Evolutionary conservation across 2,797 vertebrate species (phyloP).

Genomic region (Uromys caudimaculatus): DNA sequence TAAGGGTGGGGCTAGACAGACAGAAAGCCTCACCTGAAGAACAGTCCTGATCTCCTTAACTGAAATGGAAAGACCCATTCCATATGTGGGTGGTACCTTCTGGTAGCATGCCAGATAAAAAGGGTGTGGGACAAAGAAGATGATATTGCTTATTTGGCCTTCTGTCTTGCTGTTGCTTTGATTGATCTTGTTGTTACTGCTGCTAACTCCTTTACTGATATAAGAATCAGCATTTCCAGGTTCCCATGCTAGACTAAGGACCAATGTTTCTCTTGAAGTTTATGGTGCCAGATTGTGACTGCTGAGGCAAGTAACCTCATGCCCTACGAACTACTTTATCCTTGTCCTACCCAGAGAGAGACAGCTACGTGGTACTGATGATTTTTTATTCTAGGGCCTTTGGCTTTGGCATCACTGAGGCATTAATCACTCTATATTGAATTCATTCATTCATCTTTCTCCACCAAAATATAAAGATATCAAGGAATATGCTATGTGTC

Average conservation of each 20-base stretch:
- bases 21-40: neutral
- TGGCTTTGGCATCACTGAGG: neutral
- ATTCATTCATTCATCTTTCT: neutral
- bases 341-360: neutral
- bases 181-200: neutral
- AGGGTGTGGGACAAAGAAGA: neutral
- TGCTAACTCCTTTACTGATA: neutral
- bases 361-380: neutral
- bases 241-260: neutral
- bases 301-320: neutral
- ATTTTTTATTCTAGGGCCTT: neutral
- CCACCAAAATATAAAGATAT: neutral
- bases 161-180: neutral
- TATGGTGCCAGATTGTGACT: neutral
- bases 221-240: neutral
- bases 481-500: neutral
- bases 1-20: neutral
- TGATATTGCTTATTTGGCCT: neutral
- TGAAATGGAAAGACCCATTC: neutral
- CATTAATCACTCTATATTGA: neutral
- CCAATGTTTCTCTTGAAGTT: neutral
- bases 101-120: neutral
- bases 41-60: neutral
- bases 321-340: neutral
- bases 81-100: neutral